Percentiles rank a stretch among this genome's conserved stretches.
These are phyloP conservation scores for Montipora capricornis DNA, from an alignment of 64 coral and sea anemone genomes.

Conservation along the genomic window DNA sequence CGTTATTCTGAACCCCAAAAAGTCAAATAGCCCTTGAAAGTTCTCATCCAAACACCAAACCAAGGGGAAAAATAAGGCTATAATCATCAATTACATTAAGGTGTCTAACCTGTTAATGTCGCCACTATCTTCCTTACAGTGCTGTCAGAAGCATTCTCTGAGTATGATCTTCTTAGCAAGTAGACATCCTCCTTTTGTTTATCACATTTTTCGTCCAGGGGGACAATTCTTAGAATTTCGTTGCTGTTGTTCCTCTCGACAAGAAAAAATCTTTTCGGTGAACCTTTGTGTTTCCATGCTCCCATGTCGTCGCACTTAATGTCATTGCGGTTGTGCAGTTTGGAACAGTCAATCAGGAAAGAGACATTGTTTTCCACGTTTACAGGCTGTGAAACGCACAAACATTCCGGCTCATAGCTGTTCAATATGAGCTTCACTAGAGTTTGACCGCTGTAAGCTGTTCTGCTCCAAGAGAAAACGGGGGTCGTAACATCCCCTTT, in stretches of 20 bases:
- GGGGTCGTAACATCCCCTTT: background rate
- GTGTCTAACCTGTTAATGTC: conserved; percentile 25
- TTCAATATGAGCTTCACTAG: conserved; percentile 1
- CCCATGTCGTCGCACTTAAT: conserved; percentile 28
- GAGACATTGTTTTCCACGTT: conserved; percentile 31
- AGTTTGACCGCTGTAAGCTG: background rate
- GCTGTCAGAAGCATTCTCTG: conserved; percentile 16
- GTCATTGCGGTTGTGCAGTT: conserved; percentile 18
- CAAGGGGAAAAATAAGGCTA: background rate
- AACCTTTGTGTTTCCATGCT: conserved; percentile 49
- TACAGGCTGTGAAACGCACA: conserved; percentile 48
- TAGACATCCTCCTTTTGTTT: background rate
- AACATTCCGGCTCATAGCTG: background rate
- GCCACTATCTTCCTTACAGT: conserved; percentile 36
- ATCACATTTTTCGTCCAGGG: background rate
- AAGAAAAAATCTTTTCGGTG: conserved; percentile 38
- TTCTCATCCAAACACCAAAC: background rate
- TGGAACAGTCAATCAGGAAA: conserved; percentile 26
- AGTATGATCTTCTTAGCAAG: conserved; percentile 33
- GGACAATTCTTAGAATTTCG: conserved; percentile 2
- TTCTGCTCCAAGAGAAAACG: conserved; percentile 16
- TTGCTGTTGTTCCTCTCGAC: background rate
- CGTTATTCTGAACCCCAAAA: too few species aligned
- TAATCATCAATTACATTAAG: background rate
- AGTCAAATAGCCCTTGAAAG: background rate